Conservation (phyloP, 2,797 vertebrate species). For the Coracias cyanogaster region DNA sequence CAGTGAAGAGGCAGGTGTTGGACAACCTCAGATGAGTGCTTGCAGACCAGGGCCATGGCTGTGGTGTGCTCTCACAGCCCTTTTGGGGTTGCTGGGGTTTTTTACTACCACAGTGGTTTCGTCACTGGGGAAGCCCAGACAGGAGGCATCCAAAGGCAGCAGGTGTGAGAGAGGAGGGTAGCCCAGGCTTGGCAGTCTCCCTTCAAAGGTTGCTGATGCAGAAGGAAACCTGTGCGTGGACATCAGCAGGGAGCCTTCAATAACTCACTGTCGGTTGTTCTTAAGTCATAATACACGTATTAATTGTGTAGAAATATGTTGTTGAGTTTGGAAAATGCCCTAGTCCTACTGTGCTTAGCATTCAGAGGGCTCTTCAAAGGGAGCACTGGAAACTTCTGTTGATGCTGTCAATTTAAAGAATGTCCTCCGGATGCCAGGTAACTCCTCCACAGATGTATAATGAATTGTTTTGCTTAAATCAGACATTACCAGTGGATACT, state of each 20-base stretch:
- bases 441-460: slow-evolving; percentile 42
- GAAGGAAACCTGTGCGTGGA: not conserved
- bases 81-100: not conserved
- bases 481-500: not conserved
- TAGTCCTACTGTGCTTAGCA: not conserved
- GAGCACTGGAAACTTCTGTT: slow-evolving; percentile 28
- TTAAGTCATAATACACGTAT: not conserved
- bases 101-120: not conserved
- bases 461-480: slow-evolving; percentile 22
- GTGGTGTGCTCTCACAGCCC: not conserved
- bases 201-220: not conserved
- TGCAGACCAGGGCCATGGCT: not conserved
- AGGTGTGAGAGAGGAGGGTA: not conserved
- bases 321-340: not conserved
- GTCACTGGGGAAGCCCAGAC: not conserved
- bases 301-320: not conserved
- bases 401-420: slow-evolving; percentile 34
- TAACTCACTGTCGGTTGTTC: not conserved
- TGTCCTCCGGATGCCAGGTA: not conserved
- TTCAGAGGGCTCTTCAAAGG: slow-evolving; percentile 28
- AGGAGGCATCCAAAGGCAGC: not conserved
- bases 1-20: not conserved
- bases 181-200: not conserved
- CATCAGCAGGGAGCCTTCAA: not conserved
- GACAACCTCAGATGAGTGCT: accelerated